phyloP scores from a whole-genome alignment of 1,140 invertebrate species.

The Phymorhynchus buccinoides region DNA sequence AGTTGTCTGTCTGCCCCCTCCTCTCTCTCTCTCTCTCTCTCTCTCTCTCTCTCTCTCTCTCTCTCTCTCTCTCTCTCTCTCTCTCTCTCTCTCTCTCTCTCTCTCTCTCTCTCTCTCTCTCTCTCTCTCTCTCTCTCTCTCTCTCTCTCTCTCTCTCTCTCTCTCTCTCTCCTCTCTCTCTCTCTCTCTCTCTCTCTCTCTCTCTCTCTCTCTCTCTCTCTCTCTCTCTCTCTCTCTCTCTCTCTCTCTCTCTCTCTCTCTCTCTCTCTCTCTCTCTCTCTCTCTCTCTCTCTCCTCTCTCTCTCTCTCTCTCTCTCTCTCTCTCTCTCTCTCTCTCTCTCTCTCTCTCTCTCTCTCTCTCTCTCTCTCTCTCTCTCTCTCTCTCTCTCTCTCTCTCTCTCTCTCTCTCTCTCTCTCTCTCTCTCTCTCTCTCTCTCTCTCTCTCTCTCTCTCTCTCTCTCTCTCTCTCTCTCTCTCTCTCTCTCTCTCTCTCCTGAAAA shows the following conservation, averaged over 20 bases:
- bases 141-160: background rate
- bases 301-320: background rate
- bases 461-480: background rate
- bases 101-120: background rate
- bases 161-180: background rate
- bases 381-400: background rate
- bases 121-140: background rate
- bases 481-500: too few species aligned
- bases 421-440: too few species aligned
- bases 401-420: background rate
- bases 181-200: constrained; percentile 28
- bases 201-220: background rate
- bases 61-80: constrained; percentile 15
- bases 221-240: background rate
- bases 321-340: too few species aligned
- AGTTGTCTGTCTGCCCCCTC: constrained; percentile 4
- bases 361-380: background rate
- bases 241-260: constrained; percentile 28
- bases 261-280: constrained; percentile 28
- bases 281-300: constrained; percentile 24
- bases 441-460: background rate
- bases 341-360: too few species aligned
- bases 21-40: background rate
- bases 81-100: background rate
- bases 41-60: constrained; percentile 21